Evolutionary conservation across 2,888 invertebrate genomes (phyloP).

Genomic region (Cecidostiba fungosa): DNA sequence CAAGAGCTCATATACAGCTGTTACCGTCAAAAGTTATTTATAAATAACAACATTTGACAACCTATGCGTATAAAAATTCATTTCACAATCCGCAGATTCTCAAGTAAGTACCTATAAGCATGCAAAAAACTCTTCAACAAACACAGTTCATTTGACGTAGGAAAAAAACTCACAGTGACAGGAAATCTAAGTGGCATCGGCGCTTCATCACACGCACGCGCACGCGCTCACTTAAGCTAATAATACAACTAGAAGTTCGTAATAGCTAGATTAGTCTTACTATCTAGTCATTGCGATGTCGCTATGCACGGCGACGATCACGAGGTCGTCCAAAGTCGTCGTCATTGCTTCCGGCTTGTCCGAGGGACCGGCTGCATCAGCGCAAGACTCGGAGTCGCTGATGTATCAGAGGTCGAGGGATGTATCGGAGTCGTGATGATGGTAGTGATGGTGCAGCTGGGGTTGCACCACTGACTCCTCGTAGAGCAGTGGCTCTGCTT

Average conservation of each 20-base stretch:
- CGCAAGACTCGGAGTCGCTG: constrained; percentile 23
- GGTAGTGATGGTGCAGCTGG: constrained; percentile 56
- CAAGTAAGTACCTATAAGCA: no score
- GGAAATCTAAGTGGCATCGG: neutral
- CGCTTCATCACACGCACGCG: neutral
- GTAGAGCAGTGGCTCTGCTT: constrained; percentile 75
- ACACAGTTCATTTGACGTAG: neutral
- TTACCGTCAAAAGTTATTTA: no score
- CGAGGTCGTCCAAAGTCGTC: constrained; percentile 30
- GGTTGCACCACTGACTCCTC: constrained; percentile 67
- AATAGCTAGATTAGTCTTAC: constrained; percentile 19
- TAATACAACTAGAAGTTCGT: neutral
- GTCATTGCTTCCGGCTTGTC: neutral
- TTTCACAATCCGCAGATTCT: neutral
- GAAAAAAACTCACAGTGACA: constrained; percentile 9
- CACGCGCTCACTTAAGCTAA: neutral
- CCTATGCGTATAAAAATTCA: neutral
- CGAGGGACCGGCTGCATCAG: neutral
- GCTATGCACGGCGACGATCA: constrained; percentile 34
- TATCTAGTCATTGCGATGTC: constrained; percentile 19
- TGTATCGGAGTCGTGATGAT: constrained; percentile 72
- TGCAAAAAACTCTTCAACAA: neutral
- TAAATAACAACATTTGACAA: neutral
- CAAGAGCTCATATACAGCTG: no score
- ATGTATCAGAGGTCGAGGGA: constrained; percentile 76